Base-by-base conservation (phyloP, 2,797 vertebrate genomes). In the Botia almorhae region DNA sequence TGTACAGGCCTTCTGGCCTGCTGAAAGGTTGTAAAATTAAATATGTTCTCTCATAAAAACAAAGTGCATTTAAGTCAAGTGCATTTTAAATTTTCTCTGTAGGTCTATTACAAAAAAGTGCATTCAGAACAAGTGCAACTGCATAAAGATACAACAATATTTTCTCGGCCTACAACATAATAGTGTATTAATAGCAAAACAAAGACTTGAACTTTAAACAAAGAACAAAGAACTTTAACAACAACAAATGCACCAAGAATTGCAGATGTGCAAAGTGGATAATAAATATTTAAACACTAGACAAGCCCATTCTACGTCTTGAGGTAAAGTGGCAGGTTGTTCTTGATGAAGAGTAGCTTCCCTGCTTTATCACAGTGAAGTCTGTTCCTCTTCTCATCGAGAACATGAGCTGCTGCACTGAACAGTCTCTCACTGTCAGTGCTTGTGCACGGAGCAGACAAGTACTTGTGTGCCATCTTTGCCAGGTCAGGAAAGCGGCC, bases 321-420 rank as follows among this genome's bases (percentile, higher is more conserved):
- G 16, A 79, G 81, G 61, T 58, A 74, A 78, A 80, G 71, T 83
- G 71, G 55, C 61, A 75, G 63, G 77, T 80, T 83, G 26, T 67
- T 80, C 46, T 83, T 76, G 7, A 75, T 46, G 56, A 80, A 83
- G 4, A 83, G 71, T 56, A 80, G 29, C 56, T 83, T 80, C 77
- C 76, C 72, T 76, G 77, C 77, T 83, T 83, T 83, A 17, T 80
- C 82, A 55, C 82, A 71, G 14, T n/a, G 12, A 68, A 83, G 82
- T 83, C 64, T n/a, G 56, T 64, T 74, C 58, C 55, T 61, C 58
- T 74, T 74, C 36, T 74, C 36, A 61, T 74, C 68, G 21, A 80
- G 63, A 51, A 83, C 77, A 80, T 74, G 55, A 60, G 64, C 58
- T 76, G 82, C 82, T 50, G 77, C 82, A 69, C 82, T 83, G 50